Conservation (phyloP, 1,140 invertebrate species). For the Luehdorfia chinensis region DNA sequence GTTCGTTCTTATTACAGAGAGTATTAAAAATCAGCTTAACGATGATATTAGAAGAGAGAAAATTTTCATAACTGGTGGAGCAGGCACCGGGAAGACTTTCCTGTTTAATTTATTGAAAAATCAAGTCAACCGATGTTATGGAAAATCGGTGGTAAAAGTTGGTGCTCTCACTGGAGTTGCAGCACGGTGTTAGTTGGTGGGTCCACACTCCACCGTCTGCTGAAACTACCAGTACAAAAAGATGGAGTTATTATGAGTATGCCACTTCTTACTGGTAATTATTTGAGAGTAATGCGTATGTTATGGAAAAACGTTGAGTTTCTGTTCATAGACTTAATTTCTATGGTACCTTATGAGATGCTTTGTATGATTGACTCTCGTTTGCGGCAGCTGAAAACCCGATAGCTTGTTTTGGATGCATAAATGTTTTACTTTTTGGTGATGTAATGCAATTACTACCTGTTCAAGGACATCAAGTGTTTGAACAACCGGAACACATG, state of each 20-base stretch:
- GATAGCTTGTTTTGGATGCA: conserved; percentile 24
- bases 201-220: conserved; percentile 24
- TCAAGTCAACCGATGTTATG: conserved; percentile 27
- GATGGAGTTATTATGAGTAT: conserved; percentile 39
- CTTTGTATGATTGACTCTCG: conserved; percentile 53
- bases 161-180: conserved; percentile 32
- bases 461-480: conserved; percentile 42
- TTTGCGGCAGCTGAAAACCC: too few relatives aligned
- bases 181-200: conserved; percentile 13
- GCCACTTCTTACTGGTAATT: conserved; percentile 45
- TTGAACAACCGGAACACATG: too few relatives aligned
- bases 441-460: conserved; percentile 49
- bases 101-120: conserved; percentile 43
- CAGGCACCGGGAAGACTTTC: conserved; percentile 54
- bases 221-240: conserved; percentile 55
- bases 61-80: too few relatives aligned
- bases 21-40: conserved; percentile 18
- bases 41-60: too few relatives aligned
- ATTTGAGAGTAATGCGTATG: conserved; percentile 41
- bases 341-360: conserved; percentile 54
- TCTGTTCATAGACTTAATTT: conserved; percentile 66
- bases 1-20: conserved; percentile 19
- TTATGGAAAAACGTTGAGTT: conserved; percentile 54
- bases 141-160: conserved; percentile 45
- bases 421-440: conserved; percentile 49